Conservation (phyloP, 1,140 invertebrate species). For the Drosophila oshimai region DNA sequence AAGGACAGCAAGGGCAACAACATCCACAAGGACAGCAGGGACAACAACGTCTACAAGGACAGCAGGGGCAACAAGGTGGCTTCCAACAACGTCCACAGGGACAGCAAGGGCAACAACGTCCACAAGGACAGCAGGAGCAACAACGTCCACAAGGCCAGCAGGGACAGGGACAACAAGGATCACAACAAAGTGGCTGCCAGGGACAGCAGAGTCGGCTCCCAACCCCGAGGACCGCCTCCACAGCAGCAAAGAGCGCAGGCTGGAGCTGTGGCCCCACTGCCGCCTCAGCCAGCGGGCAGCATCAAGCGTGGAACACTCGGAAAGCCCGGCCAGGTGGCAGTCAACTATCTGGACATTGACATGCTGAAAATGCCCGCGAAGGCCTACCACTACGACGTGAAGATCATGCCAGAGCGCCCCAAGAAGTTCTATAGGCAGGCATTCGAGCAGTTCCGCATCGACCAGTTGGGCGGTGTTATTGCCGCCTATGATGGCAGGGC, state of each 20-base stretch:
- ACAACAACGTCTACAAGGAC: background rate
- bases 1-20: constrained; percentile 5
- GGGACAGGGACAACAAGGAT: too few relatives aligned
- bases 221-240: too few relatives aligned
- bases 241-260: too few relatives aligned
- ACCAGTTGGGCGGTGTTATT: constrained; percentile 56
- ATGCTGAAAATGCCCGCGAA: constrained; percentile 82
- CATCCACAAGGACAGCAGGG: background rate
- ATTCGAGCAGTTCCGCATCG: constrained; percentile 56
- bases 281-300: constrained; percentile 11
- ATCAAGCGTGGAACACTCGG: constrained; percentile 83
- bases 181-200: background rate
- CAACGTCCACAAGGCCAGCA: background rate
- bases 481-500: constrained; percentile 90
- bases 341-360: constrained; percentile 85
- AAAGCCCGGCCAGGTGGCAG: constrained; percentile 82
- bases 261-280: too few relatives aligned
- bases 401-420: constrained; percentile 83
- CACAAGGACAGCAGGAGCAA: constrained; percentile 8
- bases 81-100: background rate
- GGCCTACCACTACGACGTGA: constrained; percentile 85
- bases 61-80: background rate
- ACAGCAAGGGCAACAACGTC: background rate
- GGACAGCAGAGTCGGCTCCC: too few relatives aligned
- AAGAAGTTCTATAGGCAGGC: constrained; percentile 82